phyloP scores from a whole-genome alignment of 1,140 invertebrate species.

The Tachypleus tridentatus region DNA sequence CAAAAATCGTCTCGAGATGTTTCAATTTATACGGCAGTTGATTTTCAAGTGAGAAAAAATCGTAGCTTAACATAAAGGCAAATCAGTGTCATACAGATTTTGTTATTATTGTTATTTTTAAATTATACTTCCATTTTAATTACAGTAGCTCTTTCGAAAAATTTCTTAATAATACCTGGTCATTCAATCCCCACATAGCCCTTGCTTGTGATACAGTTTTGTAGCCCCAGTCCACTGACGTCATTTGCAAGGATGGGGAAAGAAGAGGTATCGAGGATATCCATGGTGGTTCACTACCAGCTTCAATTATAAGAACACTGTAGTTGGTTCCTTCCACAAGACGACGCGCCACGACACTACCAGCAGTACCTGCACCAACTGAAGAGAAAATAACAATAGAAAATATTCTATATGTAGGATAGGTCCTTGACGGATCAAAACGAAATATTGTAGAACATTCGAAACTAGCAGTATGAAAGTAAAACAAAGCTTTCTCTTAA shows the following conservation, averaged over 20 bases:
- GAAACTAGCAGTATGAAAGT: not conserved
- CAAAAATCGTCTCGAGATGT: no score
- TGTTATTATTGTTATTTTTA: no score
- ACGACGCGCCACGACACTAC: slow-evolving; percentile 14
- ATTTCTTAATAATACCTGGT: not conserved
- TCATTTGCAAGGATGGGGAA: slow-evolving; percentile 67
- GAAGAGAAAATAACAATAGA: not conserved
- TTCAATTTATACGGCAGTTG: no score
- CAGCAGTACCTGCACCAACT: slow-evolving; percentile 21
- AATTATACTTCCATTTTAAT: no score
- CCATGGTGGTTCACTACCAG: slow-evolving; percentile 39
- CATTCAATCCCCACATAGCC: slow-evolving; percentile 46
- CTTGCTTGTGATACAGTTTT: slow-evolving; percentile 66
- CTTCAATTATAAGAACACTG: slow-evolving; percentile 53
- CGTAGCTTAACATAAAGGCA: no score
- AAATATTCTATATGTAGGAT: no score
- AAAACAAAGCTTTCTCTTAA: not conserved
- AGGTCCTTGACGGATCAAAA: not conserved
- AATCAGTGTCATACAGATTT: no score
- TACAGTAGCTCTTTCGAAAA: no score
- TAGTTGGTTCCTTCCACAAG: slow-evolving; percentile 39
- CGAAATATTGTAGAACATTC: not conserved
- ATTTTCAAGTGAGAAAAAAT: no score
- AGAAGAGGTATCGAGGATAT: slow-evolving; percentile 52
- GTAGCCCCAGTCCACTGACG: slow-evolving; percentile 67